Percentiles rank a stretch among this genome's conserved stretches.
These are phyloP conservation scores for Eumaeus atala DNA, from an alignment of 1,140 invertebrate genomes.

Conservation along the genomic window DNA sequence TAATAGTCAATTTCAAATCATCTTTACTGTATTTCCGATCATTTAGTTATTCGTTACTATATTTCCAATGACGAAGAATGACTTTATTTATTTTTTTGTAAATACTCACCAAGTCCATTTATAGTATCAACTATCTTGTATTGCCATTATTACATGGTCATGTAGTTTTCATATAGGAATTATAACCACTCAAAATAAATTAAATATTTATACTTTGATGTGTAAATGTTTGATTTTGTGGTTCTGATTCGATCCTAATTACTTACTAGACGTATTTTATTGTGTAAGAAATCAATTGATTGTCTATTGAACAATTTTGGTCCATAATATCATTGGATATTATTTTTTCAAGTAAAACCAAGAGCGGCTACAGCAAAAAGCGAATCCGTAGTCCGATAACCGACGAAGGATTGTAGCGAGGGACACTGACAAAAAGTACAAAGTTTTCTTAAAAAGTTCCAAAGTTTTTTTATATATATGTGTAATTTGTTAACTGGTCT, in stretches of 20 bases:
- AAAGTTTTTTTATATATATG: constrained; percentile 32
- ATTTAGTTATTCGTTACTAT: no score
- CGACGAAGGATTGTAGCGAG: constrained; percentile 43
- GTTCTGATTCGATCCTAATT: not conserved
- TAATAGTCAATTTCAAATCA: no score
- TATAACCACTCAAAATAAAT: not conserved
- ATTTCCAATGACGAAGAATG: no score
- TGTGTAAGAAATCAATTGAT: not conserved
- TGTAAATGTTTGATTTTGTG: not conserved
- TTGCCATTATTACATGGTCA: no score
- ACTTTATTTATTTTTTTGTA: constrained; percentile 1
- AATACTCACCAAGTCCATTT: not conserved
- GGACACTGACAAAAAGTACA: constrained; percentile 57
- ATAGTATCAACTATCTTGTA: no score
- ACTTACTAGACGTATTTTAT: not conserved
- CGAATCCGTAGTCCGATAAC: constrained; percentile 39
- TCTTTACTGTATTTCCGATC: not conserved
- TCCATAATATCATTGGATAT: constrained; percentile 33
- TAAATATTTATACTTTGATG: not conserved
- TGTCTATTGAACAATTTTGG: constrained; percentile 4
- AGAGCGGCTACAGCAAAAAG: constrained; percentile 54
- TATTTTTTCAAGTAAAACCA: constrained; percentile 62
- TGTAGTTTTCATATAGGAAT: not conserved
- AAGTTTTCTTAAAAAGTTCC: constrained; percentile 45
- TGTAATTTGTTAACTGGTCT: constrained; percentile 58